Evolutionary conservation across 2,797 vertebrate species (phyloP).

Genomic region (Odontamblyopus lacepedii): DNA sequence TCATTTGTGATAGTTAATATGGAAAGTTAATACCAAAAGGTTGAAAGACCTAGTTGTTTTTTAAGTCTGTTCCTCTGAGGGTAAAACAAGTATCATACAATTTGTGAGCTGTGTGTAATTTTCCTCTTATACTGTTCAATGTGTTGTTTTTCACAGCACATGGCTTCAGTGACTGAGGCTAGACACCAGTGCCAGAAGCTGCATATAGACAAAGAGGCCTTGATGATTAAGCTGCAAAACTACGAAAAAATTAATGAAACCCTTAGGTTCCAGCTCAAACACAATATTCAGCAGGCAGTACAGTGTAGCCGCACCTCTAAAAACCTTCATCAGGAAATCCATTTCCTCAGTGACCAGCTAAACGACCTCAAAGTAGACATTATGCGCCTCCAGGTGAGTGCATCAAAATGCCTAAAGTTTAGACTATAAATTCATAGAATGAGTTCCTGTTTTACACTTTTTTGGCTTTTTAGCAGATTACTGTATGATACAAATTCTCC

Average conservation of each 20-base stretch:
- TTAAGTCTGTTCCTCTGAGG: not conserved
- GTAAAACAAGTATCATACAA: not conserved
- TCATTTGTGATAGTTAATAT: not conserved
- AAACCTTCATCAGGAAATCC: conserved; percentile 71
- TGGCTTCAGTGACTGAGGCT: conserved; percentile 46
- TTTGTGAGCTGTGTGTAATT: not conserved
- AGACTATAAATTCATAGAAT: not conserved
- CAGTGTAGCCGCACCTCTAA: conserved; percentile 68
- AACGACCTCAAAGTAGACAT: conserved; percentile 70
- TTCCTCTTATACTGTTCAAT: not conserved
- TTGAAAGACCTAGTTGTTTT: not conserved
- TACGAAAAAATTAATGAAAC: conserved; percentile 67
- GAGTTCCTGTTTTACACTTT: not conserved
- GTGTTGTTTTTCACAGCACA: conserved; percentile 31
- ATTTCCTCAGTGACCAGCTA: conserved; percentile 75
- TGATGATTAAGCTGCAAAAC: conserved; percentile 73
- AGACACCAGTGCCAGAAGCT: conserved; percentile 40
- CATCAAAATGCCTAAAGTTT: not conserved
- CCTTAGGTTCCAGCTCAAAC: conserved; percentile 72
- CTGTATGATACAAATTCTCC: not conserved
- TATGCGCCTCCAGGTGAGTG: conserved; percentile 77
- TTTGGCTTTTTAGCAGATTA: not conserved
- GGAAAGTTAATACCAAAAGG: not conserved
- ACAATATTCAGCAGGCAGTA: conserved; percentile 55
- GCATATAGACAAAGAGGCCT: conserved; percentile 57